Percentiles rank a stretch among this genome's conserved stretches.
phyloP scores from a whole-genome alignment of 2,113 vertebrate species.

The Leptobrachium leishanense region DNA sequence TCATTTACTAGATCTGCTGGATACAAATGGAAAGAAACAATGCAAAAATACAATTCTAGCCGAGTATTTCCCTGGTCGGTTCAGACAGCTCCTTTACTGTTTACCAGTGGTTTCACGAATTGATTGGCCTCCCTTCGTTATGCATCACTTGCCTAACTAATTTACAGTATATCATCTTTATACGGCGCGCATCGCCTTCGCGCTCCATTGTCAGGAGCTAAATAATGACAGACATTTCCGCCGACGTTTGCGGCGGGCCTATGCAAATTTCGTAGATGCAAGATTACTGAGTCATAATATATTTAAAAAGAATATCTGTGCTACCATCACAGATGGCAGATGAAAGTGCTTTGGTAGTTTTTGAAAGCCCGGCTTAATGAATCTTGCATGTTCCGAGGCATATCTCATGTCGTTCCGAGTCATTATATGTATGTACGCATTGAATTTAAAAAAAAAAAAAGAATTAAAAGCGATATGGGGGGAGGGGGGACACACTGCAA shows the following conservation, averaged over 20 bases:
- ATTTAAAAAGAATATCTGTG: slow-evolving; percentile 45
- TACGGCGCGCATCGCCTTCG: slow-evolving; percentile 27
- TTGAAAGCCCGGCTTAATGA: slow-evolving; percentile 45
- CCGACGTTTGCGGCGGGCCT: slow-evolving; percentile 33
- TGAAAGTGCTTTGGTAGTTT: slow-evolving; percentile 44
- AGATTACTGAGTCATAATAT: slow-evolving; percentile 49
- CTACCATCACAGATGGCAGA: slow-evolving; percentile 46
- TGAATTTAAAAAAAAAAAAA: neutral
- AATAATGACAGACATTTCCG: slow-evolving; percentile 42
- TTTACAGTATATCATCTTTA: slow-evolving; percentile 50
- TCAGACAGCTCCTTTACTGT: neutral
- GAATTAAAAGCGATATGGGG: too few species aligned
- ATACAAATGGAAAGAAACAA: neutral
- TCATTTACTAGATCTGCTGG: neutral
- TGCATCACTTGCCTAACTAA: slow-evolving; percentile 36
- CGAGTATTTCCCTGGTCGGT: too few species aligned
- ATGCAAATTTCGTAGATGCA: slow-evolving; percentile 45
- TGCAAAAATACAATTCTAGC: neutral
- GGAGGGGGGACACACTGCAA: neutral
- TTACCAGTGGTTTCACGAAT: slow-evolving; percentile 19
- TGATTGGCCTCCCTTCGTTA: slow-evolving; percentile 24
- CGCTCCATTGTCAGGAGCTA: slow-evolving; percentile 19
- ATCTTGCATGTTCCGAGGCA: slow-evolving; percentile 42
- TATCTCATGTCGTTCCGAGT: slow-evolving; percentile 31
- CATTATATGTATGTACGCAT: slow-evolving; percentile 15